A percentile compares a stretch with the other conserved stretches of the same genome.
Evolutionary conservation across 2,888 invertebrate genomes (phyloP).

Genomic region (Tachina lurida): DNA sequence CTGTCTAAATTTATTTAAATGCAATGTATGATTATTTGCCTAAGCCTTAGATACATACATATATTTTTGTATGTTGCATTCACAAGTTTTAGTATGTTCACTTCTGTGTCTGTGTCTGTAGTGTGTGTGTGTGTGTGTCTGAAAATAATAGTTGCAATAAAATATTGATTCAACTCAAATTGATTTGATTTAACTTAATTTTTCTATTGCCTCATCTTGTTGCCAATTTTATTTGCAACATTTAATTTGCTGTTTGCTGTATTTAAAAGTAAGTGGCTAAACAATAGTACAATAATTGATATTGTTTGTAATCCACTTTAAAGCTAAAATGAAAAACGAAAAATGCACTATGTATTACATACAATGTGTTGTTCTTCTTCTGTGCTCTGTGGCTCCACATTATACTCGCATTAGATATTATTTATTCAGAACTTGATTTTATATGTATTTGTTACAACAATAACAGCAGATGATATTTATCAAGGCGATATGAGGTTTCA

Average conservation of each 20-base stretch:
- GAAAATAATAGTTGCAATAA: constrained; percentile 19
- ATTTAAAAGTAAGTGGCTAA: constrained; percentile 45
- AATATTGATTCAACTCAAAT: constrained; percentile 25
- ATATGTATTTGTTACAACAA: no score
- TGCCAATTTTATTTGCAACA: constrained; percentile 32
- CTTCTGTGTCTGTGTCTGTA: background rate
- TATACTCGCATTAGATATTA: background rate
- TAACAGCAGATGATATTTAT: no score
- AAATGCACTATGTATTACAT: constrained; percentile 48
- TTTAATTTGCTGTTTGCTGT: constrained; percentile 35
- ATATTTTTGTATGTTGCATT: no score
- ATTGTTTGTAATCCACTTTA: constrained; percentile 56
- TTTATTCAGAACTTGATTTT: background rate
- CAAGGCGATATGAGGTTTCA: no score
- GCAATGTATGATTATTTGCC: no score
- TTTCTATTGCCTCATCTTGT: constrained; percentile 16
- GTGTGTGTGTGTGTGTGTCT: background rate
- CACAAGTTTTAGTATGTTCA: background rate
- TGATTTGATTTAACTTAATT: constrained; percentile 39
- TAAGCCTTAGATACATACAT: no score
- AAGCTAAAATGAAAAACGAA: constrained; percentile 35
- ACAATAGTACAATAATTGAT: constrained; percentile 46
- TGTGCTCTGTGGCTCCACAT: background rate
- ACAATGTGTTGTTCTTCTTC: background rate
- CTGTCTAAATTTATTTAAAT: no score